Conservation (phyloP, 1,140 invertebrate genomes). For the Lepidurus packardi region DNA sequence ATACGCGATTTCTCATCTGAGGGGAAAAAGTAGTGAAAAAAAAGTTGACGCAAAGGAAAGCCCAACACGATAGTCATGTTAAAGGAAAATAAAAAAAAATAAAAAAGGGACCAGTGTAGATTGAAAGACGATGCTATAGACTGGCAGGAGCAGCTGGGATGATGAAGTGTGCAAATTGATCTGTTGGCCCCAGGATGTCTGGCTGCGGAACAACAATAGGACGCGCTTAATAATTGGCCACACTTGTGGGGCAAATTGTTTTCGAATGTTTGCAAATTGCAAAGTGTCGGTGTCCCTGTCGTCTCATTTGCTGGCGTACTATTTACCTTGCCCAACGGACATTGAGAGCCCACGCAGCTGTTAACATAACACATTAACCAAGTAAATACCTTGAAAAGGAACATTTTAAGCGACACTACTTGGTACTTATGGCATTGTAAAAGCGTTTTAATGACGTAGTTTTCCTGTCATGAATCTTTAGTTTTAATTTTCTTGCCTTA, state of each 20-base stretch:
- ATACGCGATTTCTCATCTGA: background rate
- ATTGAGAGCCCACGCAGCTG: background rate
- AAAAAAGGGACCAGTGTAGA: background rate
- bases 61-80: background rate
- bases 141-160: slow-evolving; percentile 3
- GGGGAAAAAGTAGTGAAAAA: background rate
- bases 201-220: slow-evolving; percentile 20
- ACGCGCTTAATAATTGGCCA: background rate
- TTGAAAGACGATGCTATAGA: slow-evolving; percentile 1
- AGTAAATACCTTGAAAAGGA: background rate
- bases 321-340: background rate
- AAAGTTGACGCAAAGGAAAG: background rate
- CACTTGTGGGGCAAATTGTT: background rate
- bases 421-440: background rate
- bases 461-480: background rate
- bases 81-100: background rate
- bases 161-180: slow-evolving; percentile 19
- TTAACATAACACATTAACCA: background rate
- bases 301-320: background rate
- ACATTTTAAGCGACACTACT: too few species aligned
- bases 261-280: slow-evolving; percentile 9
- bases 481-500: background rate
- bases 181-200: slow-evolving; percentile 13
- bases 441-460: background rate
- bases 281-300: background rate